phyloP scores from a whole-genome alignment of 2,797 vertebrate species.

The Paedocypris micromegethes region DNA sequence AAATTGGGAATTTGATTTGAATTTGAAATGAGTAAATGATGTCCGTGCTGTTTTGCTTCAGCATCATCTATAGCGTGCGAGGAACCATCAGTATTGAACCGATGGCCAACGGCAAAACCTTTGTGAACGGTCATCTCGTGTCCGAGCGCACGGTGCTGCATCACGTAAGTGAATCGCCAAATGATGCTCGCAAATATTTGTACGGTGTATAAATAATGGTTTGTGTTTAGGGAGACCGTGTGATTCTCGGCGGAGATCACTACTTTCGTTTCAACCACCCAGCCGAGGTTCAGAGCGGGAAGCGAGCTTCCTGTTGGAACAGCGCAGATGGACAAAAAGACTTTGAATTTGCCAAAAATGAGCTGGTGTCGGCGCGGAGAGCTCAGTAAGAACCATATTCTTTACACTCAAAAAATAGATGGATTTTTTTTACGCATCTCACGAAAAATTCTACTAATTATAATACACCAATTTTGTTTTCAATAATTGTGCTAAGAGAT shows the following conservation, averaged over 20 bases:
- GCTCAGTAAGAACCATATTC: constrained; percentile 72
- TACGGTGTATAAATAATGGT: neutral
- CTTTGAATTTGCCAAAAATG: constrained; percentile 96
- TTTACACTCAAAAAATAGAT: neutral
- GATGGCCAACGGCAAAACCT: constrained; percentile 80
- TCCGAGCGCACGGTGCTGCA: constrained; percentile 75
- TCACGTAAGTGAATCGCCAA: constrained; percentile 73
- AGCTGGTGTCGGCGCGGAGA: constrained; percentile 82
- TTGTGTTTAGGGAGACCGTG: constrained; percentile 79
- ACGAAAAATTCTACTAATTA: too few species aligned
- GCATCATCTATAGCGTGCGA: constrained; percentile 75
- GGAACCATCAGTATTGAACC: constrained; percentile 79
- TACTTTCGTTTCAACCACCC: constrained; percentile 97
- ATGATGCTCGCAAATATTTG: neutral
- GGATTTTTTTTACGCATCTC: too few species aligned
- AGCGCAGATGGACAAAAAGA: constrained; percentile 79
- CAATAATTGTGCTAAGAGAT: too few species aligned
- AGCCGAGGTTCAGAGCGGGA: constrained; percentile 82
- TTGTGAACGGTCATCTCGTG: constrained; percentile 83
- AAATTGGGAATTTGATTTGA: too few species aligned
- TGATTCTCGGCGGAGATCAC: constrained; percentile 93
- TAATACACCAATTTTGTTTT: too few species aligned
- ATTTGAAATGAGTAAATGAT: neutral
- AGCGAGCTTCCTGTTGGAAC: constrained; percentile 63
- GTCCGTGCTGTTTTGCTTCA: constrained; percentile 49